Evolutionary conservation across 2,113 vertebrate species (phyloP), one percentile per base, ranked within the genome.

Genomic region (Rattus rattus): DNA sequence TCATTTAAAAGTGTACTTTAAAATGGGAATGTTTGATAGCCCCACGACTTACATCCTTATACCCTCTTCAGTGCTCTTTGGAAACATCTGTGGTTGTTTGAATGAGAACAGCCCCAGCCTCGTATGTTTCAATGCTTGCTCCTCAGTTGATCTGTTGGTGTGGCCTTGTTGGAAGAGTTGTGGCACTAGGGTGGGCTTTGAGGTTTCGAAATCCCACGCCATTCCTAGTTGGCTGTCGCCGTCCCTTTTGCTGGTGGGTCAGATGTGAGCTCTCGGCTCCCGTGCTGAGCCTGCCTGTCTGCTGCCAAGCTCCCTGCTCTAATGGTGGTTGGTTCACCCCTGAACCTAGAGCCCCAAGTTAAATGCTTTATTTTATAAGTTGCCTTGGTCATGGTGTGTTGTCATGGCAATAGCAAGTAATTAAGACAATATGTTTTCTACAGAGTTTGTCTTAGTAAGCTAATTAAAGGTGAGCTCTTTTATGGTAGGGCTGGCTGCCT

Each of bases 1-100:
- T 79, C 93, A 69, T 89, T 33, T 72, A 91, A 91, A 63, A 72
- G 24, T 83, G 94, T 76, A 80, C 43, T 67, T 70, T 81, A 79
- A 24, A 36, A 5, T 52, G 33, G 43, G 28, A 39, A 11, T 93
- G 14, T 91, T 88, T 81, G 80, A 67, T 90, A 80, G 81, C 90
- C 43, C 39, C 33, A 26, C 87, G 72, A 39, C 2, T 61, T 67
- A 33, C 33, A 84, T 54, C 87, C 76, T 80, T 69, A 33, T 73
- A 2, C 59, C 33, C 26, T 88, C 54, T 33, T n/a, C 6, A 72
- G 63, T 43, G 20, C 59, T 13, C 36, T 76, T 91, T 87, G 19
- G 75, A 49, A 79, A 84, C 88, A 4, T 8, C 24, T 84, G 59
- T 47, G 59, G 8, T 63, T 7, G 4, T 63, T 43, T 84, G 59